phyloP scores from a whole-genome alignment of 2,113 vertebrate genomes.

The Myrmecobius fasciatus region DNA sequence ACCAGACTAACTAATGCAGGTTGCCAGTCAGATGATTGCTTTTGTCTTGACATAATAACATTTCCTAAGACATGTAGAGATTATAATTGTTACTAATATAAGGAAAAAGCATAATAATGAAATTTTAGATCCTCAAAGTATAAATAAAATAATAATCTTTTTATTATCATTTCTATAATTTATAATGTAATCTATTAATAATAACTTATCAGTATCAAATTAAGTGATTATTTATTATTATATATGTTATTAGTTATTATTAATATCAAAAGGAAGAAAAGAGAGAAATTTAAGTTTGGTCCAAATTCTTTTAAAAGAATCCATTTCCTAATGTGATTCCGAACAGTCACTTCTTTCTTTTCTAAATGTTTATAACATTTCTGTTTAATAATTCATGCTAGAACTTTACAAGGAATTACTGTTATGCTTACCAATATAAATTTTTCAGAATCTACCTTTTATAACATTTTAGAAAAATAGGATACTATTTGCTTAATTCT shows the following conservation, averaged over 20 bases:
- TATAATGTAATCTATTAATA: neutral
- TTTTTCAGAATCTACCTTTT: neutral
- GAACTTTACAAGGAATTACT: neutral
- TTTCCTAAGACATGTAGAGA: neutral
- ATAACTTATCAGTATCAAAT: neutral
- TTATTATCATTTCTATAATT: neutral
- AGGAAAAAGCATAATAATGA: neutral
- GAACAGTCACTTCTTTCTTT: neutral
- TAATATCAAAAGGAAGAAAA: neutral
- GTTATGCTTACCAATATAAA: neutral
- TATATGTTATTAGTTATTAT: neutral
- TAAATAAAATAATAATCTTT: neutral
- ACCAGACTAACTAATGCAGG: no score
- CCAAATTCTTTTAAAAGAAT: neutral
- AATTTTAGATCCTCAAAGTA: neutral
- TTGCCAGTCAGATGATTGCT: no score
- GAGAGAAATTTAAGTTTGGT: neutral
- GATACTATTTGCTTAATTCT: neutral
- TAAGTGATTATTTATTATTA: neutral
- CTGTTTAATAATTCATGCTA: neutral
- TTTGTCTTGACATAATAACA: neutral
- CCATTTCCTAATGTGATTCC: neutral
- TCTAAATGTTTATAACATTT: neutral
- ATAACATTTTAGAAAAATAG: neutral
- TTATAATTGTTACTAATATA: neutral